phyloP scores from a whole-genome alignment of 2,888 invertebrate genomes.

The Troides oblongomaculatus region DNA sequence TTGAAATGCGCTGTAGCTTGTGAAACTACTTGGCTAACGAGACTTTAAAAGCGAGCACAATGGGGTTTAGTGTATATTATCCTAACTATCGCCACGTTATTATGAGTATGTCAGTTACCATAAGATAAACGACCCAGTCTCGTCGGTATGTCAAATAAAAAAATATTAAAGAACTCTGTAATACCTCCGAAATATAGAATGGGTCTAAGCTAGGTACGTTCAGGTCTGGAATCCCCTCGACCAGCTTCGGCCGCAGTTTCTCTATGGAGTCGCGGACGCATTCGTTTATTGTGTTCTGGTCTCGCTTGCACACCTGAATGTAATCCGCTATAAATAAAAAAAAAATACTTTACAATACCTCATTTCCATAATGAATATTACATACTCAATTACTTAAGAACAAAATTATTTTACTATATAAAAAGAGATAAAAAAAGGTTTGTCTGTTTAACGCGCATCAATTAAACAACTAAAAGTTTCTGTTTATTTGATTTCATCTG shows the following conservation, averaged over 20 bases:
- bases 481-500: too few relatives aligned
- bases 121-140: too few relatives aligned
- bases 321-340: conserved; percentile 79
- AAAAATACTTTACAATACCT: background rate
- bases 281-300: conserved; percentile 80
- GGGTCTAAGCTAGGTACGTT: conserved; percentile 86
- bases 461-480: too few relatives aligned
- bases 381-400: background rate
- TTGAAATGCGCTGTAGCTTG: too few relatives aligned
- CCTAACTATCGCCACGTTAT: too few relatives aligned
- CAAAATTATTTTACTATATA: background rate
- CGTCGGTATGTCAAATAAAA: too few relatives aligned
- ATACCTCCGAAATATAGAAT: conserved; percentile 82
- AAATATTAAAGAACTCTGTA: conserved; percentile 31
- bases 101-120: too few relatives aligned
- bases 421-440: background rate
- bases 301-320: conserved; percentile 83
- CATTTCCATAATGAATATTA: background rate
- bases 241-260: conserved; percentile 76
- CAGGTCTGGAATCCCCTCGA: conserved; percentile 83
- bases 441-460: too few relatives aligned
- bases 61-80: too few relatives aligned
- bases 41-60: too few relatives aligned
- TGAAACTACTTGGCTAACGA: too few relatives aligned
- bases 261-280: conserved; percentile 84